Percentiles rank a stretch among this genome's conserved stretches.
Conservation (phyloP, 1,140 invertebrate genomes). For the Cydia splendana region DNA sequence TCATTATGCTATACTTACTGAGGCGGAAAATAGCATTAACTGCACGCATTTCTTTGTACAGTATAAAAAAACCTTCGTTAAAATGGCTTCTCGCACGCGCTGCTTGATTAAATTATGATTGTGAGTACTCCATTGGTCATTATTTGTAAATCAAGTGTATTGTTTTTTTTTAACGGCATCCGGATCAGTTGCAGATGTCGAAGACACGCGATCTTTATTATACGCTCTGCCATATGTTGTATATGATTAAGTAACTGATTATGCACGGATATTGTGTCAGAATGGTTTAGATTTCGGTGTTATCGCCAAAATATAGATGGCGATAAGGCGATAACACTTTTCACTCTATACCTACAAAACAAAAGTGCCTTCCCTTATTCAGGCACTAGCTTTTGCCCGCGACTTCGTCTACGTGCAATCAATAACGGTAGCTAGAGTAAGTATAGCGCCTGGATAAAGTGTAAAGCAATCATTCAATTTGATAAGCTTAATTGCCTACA, state of each 20-base stretch:
- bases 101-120: conserved; percentile 60
- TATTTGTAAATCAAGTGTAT: conserved; percentile 68
- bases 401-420: no score
- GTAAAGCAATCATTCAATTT: no score
- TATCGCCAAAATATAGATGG: background rate
- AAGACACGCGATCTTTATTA: conserved; percentile 47
- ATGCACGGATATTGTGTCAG: background rate
- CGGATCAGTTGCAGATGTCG: conserved; percentile 37
- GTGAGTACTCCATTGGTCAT: conserved; percentile 57
- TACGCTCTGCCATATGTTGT: background rate
- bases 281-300: background rate
- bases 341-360: no score
- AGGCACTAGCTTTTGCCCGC: no score
- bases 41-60: conserved; percentile 49
- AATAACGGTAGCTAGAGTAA: no score
- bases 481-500: no score
- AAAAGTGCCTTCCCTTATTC: no score
- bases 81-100: conserved; percentile 44
- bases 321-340: no score
- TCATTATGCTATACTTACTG: conserved; percentile 43
- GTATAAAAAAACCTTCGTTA: conserved; percentile 38
- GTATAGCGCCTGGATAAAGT: no score
- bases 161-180: conserved; percentile 41
- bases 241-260: conserved; percentile 13
- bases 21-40: conserved; percentile 53